phyloP scores from a whole-genome alignment of 2,797 vertebrate species.

The Tamandua tetradactyla region DNA sequence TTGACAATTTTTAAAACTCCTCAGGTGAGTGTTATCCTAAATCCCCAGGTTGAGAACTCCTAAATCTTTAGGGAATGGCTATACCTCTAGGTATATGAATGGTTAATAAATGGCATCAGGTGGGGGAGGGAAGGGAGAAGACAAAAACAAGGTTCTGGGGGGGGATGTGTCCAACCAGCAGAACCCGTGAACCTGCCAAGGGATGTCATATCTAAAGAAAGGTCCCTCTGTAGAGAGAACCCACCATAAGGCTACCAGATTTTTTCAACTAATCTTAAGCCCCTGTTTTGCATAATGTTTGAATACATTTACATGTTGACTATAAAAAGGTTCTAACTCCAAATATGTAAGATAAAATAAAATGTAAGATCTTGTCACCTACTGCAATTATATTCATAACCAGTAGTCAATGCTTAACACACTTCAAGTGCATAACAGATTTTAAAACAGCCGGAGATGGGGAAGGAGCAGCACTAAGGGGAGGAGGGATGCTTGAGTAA shows the following conservation, averaged over 20 bases:
- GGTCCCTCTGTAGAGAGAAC: background rate
- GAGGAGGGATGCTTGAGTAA: background rate
- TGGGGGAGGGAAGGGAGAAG: background rate
- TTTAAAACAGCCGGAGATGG: constrained; percentile 38
- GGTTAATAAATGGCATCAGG: background rate
- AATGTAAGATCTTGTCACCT: constrained; percentile 53
- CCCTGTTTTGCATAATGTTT: constrained; percentile 71
- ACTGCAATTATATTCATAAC: background rate
- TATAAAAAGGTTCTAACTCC: constrained; percentile 45
- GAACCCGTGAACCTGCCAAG: background rate
- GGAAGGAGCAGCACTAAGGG: background rate
- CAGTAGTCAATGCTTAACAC: background rate
- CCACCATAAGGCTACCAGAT: constrained; percentile 53
- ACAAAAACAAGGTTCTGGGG: constrained; percentile 2
- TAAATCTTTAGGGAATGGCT: background rate
- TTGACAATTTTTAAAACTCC: background rate
- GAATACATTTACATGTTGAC: constrained; percentile 72
- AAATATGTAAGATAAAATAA: constrained; percentile 60
- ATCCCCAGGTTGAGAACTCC: background rate
- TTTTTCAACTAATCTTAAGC: constrained; percentile 49
- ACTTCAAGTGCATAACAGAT: constrained; percentile 36
- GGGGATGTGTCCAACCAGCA: background rate
- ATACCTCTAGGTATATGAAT: background rate
- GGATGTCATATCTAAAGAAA: background rate
- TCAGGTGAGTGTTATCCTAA: background rate